Evolutionary conservation across 2,888 invertebrate genomes (phyloP).

Genomic region (Dorcus parallelipipedus): DNA sequence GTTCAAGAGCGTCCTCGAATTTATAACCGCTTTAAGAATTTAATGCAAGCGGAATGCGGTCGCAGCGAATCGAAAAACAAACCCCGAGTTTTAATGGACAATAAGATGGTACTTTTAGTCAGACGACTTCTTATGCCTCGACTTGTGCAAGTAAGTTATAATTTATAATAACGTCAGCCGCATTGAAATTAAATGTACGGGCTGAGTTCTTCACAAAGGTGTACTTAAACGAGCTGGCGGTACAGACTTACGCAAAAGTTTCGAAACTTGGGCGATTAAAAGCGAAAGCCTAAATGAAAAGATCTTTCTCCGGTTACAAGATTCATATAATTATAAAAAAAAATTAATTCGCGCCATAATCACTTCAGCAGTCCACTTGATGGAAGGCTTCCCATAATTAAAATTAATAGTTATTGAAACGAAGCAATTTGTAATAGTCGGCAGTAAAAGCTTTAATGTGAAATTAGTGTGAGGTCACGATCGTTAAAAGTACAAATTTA

Average conservation of each 20-base stretch:
- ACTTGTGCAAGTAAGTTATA: conserved; percentile 43
- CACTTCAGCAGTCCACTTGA: too few relatives aligned
- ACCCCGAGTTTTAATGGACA: conserved; percentile 46
- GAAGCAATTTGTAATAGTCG: too few relatives aligned
- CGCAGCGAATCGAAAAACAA: conserved; percentile 43
- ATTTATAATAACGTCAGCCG: conserved; percentile 45
- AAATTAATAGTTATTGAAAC: too few relatives aligned
- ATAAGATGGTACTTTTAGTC: conserved; percentile 46
- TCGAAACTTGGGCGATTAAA: background rate
- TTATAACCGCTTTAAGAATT: conserved; percentile 45
- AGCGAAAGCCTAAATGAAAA: too few relatives aligned
- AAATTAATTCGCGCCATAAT: too few relatives aligned
- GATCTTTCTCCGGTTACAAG: too few relatives aligned
- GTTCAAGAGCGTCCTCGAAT: conserved; percentile 32
- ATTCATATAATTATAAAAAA: too few relatives aligned
- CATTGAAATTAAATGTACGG: conserved; percentile 42
- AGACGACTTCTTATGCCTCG: conserved; percentile 43
- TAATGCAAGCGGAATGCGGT: conserved; percentile 45
- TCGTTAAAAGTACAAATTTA: too few relatives aligned
- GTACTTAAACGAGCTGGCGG: conserved; percentile 15
- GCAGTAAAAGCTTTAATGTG: too few relatives aligned
- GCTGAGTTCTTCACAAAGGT: conserved; percentile 35
- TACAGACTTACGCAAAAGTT: conserved; percentile 3
- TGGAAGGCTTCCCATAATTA: too few relatives aligned
- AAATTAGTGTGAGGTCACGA: too few relatives aligned